Evolutionary conservation across 2,113 vertebrate species (phyloP).

Genomic region (Thalassarche chlororhynchos): DNA sequence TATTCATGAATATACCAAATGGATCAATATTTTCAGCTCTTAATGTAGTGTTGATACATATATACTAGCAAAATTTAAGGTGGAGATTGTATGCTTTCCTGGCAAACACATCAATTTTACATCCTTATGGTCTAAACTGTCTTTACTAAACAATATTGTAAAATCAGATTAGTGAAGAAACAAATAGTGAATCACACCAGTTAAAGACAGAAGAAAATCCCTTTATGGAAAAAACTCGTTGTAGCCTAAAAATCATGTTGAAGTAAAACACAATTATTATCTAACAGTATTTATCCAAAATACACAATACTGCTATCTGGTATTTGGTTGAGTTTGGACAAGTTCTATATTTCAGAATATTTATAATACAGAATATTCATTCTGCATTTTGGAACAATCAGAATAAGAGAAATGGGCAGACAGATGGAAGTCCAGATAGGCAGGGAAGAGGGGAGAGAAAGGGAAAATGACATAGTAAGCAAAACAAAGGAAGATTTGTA

Average conservation of each 20-base stretch:
- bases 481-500: not conserved
- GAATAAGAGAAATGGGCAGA: not conserved
- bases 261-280: not conserved
- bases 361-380: not conserved
- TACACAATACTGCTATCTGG: not conserved
- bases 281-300: not conserved
- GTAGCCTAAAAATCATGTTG: not conserved
- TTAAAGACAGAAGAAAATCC: not conserved
- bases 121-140: not conserved
- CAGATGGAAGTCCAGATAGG: not conserved
- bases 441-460: not conserved
- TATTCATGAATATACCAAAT: not conserved
- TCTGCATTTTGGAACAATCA: not conserved
- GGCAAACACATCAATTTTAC: not conserved
- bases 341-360: not conserved
- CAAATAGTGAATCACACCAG: not conserved
- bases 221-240: not conserved
- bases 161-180: not conserved
- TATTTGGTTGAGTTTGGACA: not conserved
- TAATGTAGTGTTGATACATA: not conserved
- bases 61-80: not conserved
- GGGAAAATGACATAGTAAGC: not conserved
- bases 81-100: not conserved
- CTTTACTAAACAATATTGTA: not conserved
- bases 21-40: not conserved